phyloP scores from a whole-genome alignment of 2,113 vertebrate genomes.

The Orcinus orca region DNA sequence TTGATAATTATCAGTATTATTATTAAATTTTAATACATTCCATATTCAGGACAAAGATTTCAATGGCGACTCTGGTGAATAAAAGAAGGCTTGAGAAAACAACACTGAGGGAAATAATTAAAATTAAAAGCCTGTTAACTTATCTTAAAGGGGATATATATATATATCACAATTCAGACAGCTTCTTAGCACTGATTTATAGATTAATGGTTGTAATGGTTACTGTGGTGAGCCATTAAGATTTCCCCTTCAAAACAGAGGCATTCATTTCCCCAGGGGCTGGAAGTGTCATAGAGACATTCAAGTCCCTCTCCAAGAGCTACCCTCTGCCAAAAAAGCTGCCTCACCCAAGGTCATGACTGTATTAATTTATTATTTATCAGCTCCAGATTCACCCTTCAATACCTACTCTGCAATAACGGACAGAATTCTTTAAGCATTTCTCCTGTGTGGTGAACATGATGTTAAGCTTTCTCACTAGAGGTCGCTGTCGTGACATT shows the following conservation, averaged over 20 bases:
- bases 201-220: neutral
- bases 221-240: neutral
- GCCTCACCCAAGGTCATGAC: neutral
- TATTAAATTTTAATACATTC: slow-evolving; percentile 27
- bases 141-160: neutral
- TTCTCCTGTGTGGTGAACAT: neutral
- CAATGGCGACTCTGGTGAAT: neutral
- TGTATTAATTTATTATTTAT: neutral
- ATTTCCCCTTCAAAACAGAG: neutral
- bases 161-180: neutral
- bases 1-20: slow-evolving; percentile 15
- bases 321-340: neutral
- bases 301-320: neutral
- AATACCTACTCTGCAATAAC: neutral
- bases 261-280: neutral
- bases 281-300: neutral
- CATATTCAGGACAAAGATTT: neutral
- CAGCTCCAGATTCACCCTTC: neutral
- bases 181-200: neutral
- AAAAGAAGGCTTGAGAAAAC: neutral
- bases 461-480: neutral
- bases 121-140: neutral
- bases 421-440: neutral
- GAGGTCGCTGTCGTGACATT: neutral
- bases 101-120: neutral